phyloP scores from a whole-genome alignment of 2,888 invertebrate species.

The Stratiomys singularior region DNA sequence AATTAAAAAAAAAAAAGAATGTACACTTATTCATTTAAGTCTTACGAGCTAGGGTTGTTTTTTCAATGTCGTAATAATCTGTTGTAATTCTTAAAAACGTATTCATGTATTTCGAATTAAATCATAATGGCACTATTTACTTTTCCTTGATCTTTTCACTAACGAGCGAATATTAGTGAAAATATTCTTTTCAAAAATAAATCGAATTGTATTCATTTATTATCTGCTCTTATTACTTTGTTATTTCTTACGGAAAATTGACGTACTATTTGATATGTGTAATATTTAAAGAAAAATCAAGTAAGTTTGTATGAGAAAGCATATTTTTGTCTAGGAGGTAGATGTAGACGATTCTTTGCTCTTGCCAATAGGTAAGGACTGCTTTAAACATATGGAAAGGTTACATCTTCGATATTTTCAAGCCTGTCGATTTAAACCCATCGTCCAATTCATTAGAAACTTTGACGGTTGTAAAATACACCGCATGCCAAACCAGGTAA shows the following conservation, averaged over 20 bases:
- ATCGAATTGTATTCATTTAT: conserved; percentile 41
- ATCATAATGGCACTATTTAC: conserved; percentile 53
- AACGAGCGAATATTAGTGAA: conserved; percentile 17
- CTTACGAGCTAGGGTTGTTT: conserved; percentile 19
- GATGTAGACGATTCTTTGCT: no score
- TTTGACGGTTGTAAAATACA: no score
- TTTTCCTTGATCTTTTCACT: conserved; percentile 35
- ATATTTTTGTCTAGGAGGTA: no score
- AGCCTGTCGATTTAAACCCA: no score
- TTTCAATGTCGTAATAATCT: conserved; percentile 44
- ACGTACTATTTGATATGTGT: conserved; percentile 54
- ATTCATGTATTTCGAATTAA: conserved; percentile 41
- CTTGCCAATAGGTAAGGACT: no score
- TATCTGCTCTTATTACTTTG: conserved; percentile 45
- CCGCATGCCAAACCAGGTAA: no score
- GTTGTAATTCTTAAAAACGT: conserved; percentile 36
- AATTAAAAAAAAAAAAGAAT: no score
- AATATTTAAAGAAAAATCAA: conserved; percentile 27
- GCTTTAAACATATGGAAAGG: no score
- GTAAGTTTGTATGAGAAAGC: no score
- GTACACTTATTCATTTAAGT: conserved; percentile 17
- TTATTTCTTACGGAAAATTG: conserved; percentile 51
- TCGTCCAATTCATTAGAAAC: no score
- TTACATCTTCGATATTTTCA: no score
- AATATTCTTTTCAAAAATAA: conserved; percentile 34